Base-by-base conservation (phyloP, 2,888 invertebrate genomes). In the Cephalotes varians region DNA sequence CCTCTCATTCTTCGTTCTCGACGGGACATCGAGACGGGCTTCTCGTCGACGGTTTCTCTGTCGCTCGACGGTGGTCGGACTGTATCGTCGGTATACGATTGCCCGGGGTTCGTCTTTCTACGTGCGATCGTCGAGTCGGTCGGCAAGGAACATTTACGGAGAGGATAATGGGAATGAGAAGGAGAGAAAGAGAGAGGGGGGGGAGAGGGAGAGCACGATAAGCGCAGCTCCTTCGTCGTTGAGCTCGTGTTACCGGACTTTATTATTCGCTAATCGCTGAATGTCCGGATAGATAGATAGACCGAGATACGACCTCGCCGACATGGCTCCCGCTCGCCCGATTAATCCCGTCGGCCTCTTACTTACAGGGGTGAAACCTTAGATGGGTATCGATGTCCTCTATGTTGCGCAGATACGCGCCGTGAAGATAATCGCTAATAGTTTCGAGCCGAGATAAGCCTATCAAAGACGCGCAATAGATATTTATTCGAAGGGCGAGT, bases 181-280 rank as follows among this genome's bases (percentile, higher is more conserved):
- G n/a, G 9, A 37, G 15, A 37, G 51, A 64, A 9, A n/a, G 86
- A 90, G 87, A 87, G 83, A 2, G 6, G 31, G 31, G 28, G 60
- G 31, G 28, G 60, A 82, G 56, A 54, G 73, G 7, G 12, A 85
- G 80, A 72, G 37, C 31, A 12, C 28, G 88, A 91, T 88, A 87
- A 88, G 87, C 54, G 71, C 40, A 84, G 79, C 67, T 83, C 81
- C 62, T 84, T 83, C 82, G 71, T 79, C 49, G 58, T 64, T 58
- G 76, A 84, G 82, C 67, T 91, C 91, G 76, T 62, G 62, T 91
- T 91, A 88, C 91, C 74, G 73, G 81, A 83, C 83, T 85, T 86
- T 86, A 86, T 86, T 89, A 91, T 91, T 88, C 82, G 88, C 86
- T 92, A 90, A 92, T 92, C 92, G 90, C 86, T 86, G 74, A 86